These are phyloP conservation scores for Hoplostethus atlanticus DNA, from an alignment of 2,797 vertebrate species.

Conservation along the genomic window DNA sequence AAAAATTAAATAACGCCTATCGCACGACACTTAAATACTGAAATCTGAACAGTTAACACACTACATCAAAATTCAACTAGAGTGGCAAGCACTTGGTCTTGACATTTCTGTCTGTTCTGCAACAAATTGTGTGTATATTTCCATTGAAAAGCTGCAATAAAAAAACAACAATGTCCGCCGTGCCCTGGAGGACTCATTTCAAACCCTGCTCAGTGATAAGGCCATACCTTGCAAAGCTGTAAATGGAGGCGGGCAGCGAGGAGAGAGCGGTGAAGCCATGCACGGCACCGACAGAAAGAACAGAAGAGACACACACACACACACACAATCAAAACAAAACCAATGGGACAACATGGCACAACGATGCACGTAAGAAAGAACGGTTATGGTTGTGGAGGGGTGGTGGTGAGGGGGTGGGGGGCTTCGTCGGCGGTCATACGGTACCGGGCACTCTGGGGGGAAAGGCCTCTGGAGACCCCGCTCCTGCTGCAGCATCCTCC, in stretches of 20 bases:
- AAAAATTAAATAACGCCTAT: not conserved
- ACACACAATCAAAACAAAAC: constrained; percentile 28
- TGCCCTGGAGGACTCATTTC: not conserved
- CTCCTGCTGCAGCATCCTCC: constrained; percentile 91
- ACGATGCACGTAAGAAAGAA: not conserved
- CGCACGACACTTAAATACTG: not conserved
- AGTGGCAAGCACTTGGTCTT: not conserved
- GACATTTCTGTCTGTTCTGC: not conserved
- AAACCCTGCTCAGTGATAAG: constrained; percentile 6
- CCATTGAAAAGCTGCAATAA: not conserved
- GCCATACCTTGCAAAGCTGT: constrained; percentile 86
- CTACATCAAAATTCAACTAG: not conserved
- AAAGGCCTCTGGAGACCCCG: constrained; percentile 89
- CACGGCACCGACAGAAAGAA: constrained; percentile 70
- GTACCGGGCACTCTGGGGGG: constrained; percentile 91
- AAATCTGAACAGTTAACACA: too few relatives aligned
- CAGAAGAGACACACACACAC: constrained; percentile 36
- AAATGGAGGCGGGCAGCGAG: constrained; percentile 67
- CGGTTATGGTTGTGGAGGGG: too few relatives aligned
- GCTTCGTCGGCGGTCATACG: not conserved
- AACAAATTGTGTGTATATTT: not conserved
- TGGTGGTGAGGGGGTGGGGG: too few relatives aligned
- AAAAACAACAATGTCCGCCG: not conserved
- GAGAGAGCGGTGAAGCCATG: constrained; percentile 84
- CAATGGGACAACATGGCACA: constrained; percentile 18